These are phyloP conservation scores for Pseudomyrmex dendroicus DNA, from an alignment of 1,140 invertebrate species.

Conservation along the genomic window DNA sequence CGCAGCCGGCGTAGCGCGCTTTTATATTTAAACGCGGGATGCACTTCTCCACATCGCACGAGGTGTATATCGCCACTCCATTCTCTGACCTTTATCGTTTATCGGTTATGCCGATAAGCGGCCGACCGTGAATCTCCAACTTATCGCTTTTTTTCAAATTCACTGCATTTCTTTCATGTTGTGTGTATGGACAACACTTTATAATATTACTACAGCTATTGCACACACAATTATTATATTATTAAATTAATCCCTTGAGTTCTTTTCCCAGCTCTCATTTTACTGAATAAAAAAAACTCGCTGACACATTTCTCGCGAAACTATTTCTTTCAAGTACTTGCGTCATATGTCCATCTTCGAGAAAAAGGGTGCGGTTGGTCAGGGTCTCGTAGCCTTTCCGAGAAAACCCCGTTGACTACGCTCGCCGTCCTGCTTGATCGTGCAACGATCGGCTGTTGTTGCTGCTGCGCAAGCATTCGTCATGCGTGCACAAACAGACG, in stretches of 20 bases:
- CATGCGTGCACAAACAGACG: constrained; percentile 42
- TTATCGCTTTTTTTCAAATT: constrained; percentile 42
- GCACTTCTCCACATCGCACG: background rate
- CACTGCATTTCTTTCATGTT: background rate
- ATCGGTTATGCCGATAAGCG: constrained; percentile 40
- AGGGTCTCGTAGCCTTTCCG: constrained; percentile 34
- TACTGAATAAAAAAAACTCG: background rate
- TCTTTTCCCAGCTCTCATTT: background rate
- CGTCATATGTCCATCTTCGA: background rate
- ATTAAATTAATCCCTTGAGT: background rate
- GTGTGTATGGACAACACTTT: background rate
- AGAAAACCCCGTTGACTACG: constrained; percentile 51
- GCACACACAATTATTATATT: background rate
- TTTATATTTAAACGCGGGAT: constrained; percentile 46
- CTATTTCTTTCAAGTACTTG: background rate
- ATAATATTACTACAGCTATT: too few species aligned
- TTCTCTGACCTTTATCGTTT: constrained; percentile 57
- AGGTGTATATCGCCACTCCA: constrained; percentile 16
- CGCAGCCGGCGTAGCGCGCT: constrained; percentile 18
- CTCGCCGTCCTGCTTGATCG: constrained; percentile 3
- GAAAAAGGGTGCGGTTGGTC: constrained; percentile 44
- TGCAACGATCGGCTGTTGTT: background rate
- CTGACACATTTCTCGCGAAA: background rate
- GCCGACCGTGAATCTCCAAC: constrained; percentile 27
- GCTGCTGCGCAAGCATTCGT: constrained; percentile 49